Evolutionary conservation across 2,113 vertebrate species (phyloP).

Genomic region (Mustelus asterias): DNA sequence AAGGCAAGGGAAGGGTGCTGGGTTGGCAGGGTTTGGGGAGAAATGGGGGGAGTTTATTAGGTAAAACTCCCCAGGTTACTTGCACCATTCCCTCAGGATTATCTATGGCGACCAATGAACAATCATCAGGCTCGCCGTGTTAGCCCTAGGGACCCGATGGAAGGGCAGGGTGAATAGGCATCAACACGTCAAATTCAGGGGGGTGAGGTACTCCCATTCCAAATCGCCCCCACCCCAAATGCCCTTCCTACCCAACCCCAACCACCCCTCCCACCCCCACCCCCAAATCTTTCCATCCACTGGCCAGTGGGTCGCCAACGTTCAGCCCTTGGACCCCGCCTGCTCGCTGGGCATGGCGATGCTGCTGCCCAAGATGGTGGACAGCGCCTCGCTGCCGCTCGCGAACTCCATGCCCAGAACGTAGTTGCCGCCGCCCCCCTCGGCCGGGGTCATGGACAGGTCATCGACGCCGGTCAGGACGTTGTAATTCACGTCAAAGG

Average conservation of each 20-base stretch:
- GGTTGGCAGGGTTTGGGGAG: background rate
- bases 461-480: background rate
- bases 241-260: background rate
- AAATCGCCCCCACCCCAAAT: background rate
- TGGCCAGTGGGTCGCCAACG: background rate
- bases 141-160: background rate
- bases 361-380: background rate
- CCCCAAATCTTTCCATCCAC: background rate
- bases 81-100: background rate
- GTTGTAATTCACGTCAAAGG: background rate
- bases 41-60: background rate
- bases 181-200: background rate
- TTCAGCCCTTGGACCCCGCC: background rate
- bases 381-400: background rate
- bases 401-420: background rate
- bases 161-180: background rate
- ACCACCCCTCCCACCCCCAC: background rate
- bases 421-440: background rate
- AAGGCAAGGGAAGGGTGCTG: too few species aligned
- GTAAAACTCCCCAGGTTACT: background rate
- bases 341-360: background rate
- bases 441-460: background rate
- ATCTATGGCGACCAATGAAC: too few species aligned
- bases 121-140: too few species aligned
- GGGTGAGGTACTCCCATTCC: background rate